A percentile compares a stretch with the other conserved stretches of the same genome.
phyloP scores from a whole-genome alignment of 2,888 invertebrate species.

The Morpho achilles region DNA sequence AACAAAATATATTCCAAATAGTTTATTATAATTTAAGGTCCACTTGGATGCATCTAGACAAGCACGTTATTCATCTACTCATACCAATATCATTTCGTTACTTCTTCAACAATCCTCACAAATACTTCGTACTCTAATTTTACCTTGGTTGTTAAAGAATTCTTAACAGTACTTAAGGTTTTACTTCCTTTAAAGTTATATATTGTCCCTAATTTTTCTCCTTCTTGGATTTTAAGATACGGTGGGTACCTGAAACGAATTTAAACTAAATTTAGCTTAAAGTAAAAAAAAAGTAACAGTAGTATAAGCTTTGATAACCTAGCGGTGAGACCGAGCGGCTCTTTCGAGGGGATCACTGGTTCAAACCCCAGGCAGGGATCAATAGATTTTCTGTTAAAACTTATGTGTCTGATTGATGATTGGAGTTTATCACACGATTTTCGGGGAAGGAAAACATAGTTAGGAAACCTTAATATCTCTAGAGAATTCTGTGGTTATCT shows the following conservation, averaged over 20 bases:
- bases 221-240: conserved; percentile 43
- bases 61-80: conserved; percentile 16
- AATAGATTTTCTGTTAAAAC: no score
- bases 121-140: conserved; percentile 68
- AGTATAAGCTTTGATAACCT: no score
- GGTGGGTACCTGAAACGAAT: conserved; percentile 57
- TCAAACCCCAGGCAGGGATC: no score
- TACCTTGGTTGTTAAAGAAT: conserved; percentile 50
- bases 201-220: conserved; percentile 55
- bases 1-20: conserved; percentile 21
- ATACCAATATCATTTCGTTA: conserved; percentile 19
- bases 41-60: conserved; percentile 20
- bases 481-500: no score
- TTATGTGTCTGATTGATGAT: no score
- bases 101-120: conserved; percentile 59
- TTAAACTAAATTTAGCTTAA: conserved; percentile 1
- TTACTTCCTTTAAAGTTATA: conserved; percentile 66
- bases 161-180: conserved; percentile 43
- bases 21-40: conserved; percentile 34
- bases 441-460: no score
- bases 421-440: no score
- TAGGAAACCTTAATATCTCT: no score
- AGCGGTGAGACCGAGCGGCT: no score
- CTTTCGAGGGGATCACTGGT: no score
- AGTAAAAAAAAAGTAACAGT: no score